Percentiles rank a stretch among this genome's conserved stretches.
phyloP scores from a whole-genome alignment of 2,888 invertebrate genomes.

The Neoitamus cyanurus region DNA sequence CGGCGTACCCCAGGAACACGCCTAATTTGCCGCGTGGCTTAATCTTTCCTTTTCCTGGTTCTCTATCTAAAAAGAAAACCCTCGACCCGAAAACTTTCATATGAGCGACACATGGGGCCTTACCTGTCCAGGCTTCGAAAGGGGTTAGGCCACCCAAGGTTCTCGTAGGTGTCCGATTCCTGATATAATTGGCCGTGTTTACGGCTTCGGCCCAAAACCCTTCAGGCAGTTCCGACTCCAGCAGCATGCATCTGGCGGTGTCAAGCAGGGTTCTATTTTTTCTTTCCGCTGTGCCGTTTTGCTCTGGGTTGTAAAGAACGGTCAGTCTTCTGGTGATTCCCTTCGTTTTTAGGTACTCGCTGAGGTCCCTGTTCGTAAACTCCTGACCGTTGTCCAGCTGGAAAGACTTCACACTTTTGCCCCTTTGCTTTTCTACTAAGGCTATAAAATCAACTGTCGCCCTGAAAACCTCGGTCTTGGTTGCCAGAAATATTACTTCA shows the following conservation, averaged over 20 bases:
- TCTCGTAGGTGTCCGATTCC: slow-evolving; percentile 43
- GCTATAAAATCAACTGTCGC: slow-evolving; percentile 43
- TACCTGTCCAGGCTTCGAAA: slow-evolving; percentile 48
- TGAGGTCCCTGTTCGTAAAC: not conserved
- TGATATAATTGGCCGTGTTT: slow-evolving; percentile 46
- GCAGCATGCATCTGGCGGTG: slow-evolving; percentile 55
- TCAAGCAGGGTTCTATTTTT: slow-evolving; percentile 49
- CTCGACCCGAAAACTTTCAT: not conserved
- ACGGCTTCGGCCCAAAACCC: slow-evolving; percentile 52
- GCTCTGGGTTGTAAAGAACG: slow-evolving; percentile 12
- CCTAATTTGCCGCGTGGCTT: not conserved
- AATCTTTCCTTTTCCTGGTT: not conserved
- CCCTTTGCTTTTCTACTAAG: slow-evolving; percentile 41
- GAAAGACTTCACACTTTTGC: slow-evolving; percentile 35
- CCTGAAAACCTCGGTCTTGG: slow-evolving; percentile 47
- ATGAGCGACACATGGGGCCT: not conserved
- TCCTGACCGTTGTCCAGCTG: slow-evolving; percentile 22
- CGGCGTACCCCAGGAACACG: slow-evolving; percentile 3
- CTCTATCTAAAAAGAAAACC: not conserved
- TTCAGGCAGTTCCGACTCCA: slow-evolving; percentile 54
- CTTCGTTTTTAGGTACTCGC: not conserved
- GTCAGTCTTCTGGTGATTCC: slow-evolving; percentile 10
- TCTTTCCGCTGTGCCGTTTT: slow-evolving; percentile 33
- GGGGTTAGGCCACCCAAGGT: slow-evolving; percentile 50
- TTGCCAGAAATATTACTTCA: slow-evolving; percentile 45